Evolutionary conservation across 2,113 vertebrate genomes (phyloP), one percentile per base, ranked within the genome.

Genomic region (Rhagologus leucostigma): DNA sequence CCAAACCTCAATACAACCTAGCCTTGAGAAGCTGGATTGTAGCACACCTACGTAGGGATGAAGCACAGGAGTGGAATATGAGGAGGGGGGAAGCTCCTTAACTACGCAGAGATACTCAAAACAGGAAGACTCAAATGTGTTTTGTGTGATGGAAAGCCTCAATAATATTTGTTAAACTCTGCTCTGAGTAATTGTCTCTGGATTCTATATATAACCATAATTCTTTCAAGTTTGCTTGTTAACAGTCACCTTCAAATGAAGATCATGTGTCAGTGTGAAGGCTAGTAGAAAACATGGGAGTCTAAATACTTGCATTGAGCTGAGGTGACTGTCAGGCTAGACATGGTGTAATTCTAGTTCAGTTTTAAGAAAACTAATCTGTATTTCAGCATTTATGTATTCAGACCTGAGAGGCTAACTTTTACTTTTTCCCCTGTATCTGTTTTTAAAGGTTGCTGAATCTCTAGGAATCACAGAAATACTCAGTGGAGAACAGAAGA

Each of bases 391-490:
- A 68, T 56, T 55, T 76, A 16, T 24, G 10, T 60, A 29, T 69
- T 89, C 71, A 80, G 50, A 44, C 22, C 24, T 46, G 42, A 70
- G 39, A 90, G 37, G 47, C 39, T 85, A 89, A 84, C n/a, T 37
- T 77, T 27, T 47, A 39, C 49, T 83, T 69, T 87, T 21, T 19
- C 70, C 13, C 33, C 52, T 83, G 0, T 78, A 47, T 92, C 60
- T 84, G 44, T 73, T 95, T 94, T 84, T 73, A 77, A 83, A 98
- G 98, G 97, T 98, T 73, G 98, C 98, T 9, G 96, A 98, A 95
- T 98, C 98, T 5, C 49, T 98, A 49, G 98, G 98, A 87, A 97
- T 98, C 96, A 85, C 96, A 57, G 96, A 96, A 82, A 90, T 96
- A 27, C 70, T 96, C 80, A 77, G 89, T 87, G 75, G 81, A 93